Base-by-base conservation (phyloP, 2,797 vertebrate genomes). In the Clarias platycephalus region DNA sequence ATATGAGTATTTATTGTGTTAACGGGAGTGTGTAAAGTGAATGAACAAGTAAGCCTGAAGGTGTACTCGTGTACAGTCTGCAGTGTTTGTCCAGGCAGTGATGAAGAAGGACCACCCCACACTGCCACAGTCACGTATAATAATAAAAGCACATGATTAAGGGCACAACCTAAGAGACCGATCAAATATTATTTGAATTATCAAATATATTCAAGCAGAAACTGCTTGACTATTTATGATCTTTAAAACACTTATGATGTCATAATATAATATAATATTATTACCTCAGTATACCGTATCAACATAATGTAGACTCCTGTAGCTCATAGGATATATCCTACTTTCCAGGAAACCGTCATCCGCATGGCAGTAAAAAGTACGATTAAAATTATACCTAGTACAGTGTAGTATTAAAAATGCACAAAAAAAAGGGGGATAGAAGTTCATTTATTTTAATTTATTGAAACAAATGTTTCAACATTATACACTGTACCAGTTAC, bases 41-140 rank as follows among this genome's bases (percentile, higher is more conserved):
- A 72, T 70, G 12, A 53, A 72, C 18, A 71, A 37, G 15, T 15
- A 70, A 20, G 37, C 12, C 18, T 60, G 20, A 3, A 12, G 2
- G 8, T 62, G 60, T 10, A 67, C 64, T 16, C 34, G 7, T 55
- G n/a, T 72, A 3, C 26, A 72, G 71, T 74, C n/a, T 74, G 1
- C 7, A 74, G 44, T 55, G n/a, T 40, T 49, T 49, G 26, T 34
- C n/a, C 37, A 34, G 80, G 44, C 58, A 66, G 24, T 67, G 63
- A 67, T 66, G 78, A 60, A 44, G 63, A 24, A 60, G 31, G 4
- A 2, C 79, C 78, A 81, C 44, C 78, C 81, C 79, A 81, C 79
- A 85, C 31, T 67, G 28, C 28, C 62, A 26, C 62, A 80, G 78
- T 66, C 22, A 12, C 10, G 2, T 12, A 12, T 49, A 49, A 49